phyloP scores from a whole-genome alignment of 1,140 invertebrate species.

The Phenacoccus solenopsis region DNA sequence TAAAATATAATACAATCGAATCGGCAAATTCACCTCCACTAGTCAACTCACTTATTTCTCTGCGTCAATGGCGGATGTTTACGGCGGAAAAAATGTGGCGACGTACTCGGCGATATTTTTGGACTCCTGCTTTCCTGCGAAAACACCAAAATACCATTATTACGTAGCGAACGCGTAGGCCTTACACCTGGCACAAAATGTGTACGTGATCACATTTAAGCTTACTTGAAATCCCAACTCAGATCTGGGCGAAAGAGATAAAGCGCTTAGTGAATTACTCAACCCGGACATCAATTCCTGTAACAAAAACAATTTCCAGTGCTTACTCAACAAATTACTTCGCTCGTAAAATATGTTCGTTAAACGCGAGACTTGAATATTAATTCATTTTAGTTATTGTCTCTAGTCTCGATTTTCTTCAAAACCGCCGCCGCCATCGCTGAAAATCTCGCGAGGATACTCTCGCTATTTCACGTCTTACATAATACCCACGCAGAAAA shows the following conservation, averaged over 20 bases:
- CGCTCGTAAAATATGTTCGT: neutral
- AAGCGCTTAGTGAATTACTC: neutral
- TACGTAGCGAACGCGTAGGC: too few relatives aligned
- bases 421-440: too few relatives aligned
- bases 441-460: too few relatives aligned
- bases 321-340: neutral
- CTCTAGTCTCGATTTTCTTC: neutral
- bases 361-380: neutral
- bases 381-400: too few relatives aligned
- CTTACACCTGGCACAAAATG: too few relatives aligned
- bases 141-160: too few relatives aligned
- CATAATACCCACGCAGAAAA: too few relatives aligned
- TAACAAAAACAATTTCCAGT: neutral
- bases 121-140: neutral
- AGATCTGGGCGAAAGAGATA: neutral
- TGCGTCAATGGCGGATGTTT: neutral
- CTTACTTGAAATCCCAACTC: neutral
- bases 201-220: neutral
- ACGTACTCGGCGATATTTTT: neutral
- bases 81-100: neutral
- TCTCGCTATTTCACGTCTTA: too few relatives aligned
- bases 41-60: neutral
- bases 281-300: slow-evolving; percentile 5
- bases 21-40: neutral
- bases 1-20: neutral